A percentile compares a stretch with the other conserved stretches of the same genome.
Evolutionary conservation across 1,140 invertebrate genomes (phyloP).

Genomic region (Bicyclus anynana): DNA sequence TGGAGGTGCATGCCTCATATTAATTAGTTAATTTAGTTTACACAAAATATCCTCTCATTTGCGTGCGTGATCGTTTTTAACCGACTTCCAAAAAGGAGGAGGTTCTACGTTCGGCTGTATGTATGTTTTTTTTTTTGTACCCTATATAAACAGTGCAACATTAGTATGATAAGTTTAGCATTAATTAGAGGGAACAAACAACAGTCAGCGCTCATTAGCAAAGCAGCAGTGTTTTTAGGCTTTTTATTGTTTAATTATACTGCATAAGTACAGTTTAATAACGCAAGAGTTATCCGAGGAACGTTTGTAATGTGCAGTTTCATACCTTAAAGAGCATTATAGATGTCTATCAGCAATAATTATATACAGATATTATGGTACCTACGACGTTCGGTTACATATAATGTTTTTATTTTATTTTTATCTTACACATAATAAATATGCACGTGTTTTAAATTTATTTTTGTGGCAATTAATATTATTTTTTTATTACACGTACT

Average conservation of each 20-base stretch:
- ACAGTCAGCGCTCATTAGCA: background rate
- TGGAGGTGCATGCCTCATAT: no score
- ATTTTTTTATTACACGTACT: no score
- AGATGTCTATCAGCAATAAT: background rate
- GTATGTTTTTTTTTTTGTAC: no score
- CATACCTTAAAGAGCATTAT: slow-evolving; percentile 1
- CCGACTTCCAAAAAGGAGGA: no score
- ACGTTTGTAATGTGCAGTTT: slow-evolving; percentile 6
- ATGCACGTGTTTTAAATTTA: no score
- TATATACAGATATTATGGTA: background rate
- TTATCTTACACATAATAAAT: background rate
- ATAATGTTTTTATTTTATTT: background rate
- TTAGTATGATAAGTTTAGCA: background rate
- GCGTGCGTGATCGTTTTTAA: no score
- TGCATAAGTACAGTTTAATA: slow-evolving; percentile 20
- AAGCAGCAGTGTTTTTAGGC: slow-evolving; percentile 6
- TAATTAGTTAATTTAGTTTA: no score
- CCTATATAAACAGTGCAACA: no score
- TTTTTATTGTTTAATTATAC: slow-evolving; percentile 20
- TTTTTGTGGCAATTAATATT: no score
- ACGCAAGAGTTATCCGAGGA: slow-evolving; percentile 19
- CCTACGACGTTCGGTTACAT: background rate
- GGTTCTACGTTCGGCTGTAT: no score
- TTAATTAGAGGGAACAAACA: background rate
- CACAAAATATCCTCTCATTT: no score